Percentiles rank a stretch among this genome's conserved stretches.
Evolutionary conservation across 2,113 vertebrate genomes (phyloP).

Genomic region (Protobothrops mucrosquamatus): DNA sequence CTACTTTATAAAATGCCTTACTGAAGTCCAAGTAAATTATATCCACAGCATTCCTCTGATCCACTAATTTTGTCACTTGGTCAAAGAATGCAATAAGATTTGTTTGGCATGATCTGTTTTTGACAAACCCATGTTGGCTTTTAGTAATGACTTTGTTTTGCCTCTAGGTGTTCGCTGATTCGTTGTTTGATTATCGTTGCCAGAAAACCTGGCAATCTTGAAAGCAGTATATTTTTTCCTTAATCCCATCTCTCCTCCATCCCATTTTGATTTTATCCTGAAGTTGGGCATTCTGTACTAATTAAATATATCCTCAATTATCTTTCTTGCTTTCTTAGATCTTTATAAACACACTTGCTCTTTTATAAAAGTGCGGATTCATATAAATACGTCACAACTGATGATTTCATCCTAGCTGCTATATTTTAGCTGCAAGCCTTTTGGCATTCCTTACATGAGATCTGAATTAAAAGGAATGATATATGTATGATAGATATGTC

Average conservation of each 20-base stretch:
- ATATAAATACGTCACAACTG: not conserved
- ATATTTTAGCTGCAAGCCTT: not conserved
- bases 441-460: not conserved
- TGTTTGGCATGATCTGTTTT: no score
- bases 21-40: no score
- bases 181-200: not conserved
- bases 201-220: not conserved
- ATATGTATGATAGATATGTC: not conserved
- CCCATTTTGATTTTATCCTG: not conserved
- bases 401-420: not conserved
- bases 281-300: not conserved
- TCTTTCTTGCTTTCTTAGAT: not conserved
- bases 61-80: no score
- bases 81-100: no score
- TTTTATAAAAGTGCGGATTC: not conserved
- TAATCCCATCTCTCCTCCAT: not conserved
- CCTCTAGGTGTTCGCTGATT: no score
- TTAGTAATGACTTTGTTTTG: no score
- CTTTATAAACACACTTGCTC: not conserved
- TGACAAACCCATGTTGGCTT: no score
- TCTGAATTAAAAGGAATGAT: not conserved
- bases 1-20: no score
- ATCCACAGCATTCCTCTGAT: no score
- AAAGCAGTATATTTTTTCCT: not conserved
- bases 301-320: not conserved